These are phyloP conservation scores for Tillus elongatus DNA, from an alignment of 2,888 invertebrate genomes.

Conservation along the genomic window DNA sequence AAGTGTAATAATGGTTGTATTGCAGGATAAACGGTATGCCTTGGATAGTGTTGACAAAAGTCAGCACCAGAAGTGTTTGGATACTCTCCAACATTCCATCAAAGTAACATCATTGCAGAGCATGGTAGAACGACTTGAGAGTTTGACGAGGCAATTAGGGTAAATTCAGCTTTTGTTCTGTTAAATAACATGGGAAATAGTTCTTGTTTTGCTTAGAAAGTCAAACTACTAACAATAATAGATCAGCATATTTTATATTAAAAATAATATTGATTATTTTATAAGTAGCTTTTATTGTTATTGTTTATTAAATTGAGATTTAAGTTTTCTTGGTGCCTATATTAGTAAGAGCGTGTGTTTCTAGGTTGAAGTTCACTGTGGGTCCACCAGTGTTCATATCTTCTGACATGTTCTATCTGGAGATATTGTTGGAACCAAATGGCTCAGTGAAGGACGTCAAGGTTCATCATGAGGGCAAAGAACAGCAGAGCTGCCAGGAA, in stretches of 20 bases:
- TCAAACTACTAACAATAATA: too few species aligned
- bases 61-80: conserved; percentile 82
- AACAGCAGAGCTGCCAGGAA: conserved; percentile 81
- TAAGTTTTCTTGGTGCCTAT: too few species aligned
- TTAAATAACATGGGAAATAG: conserved; percentile 3
- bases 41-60: conserved; percentile 76
- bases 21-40: conserved; percentile 80
- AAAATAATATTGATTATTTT: too few species aligned
- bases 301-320: too few species aligned
- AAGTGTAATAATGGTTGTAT: conserved; percentile 16
- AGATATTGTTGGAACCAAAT: conserved; percentile 74
- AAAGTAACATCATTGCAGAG: conserved; percentile 87
- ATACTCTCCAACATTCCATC: conserved; percentile 86
- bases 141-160: conserved; percentile 82
- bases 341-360: conserved; percentile 15
- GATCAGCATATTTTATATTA: too few species aligned
- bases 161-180: conserved; percentile 33
- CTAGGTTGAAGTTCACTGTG: conserved; percentile 75
- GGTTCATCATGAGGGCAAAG: conserved; percentile 86
- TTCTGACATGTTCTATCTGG: conserved; percentile 93
- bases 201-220: too few species aligned
- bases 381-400: conserved; percentile 82
- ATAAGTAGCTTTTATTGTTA: too few species aligned
- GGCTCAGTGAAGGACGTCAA: conserved; percentile 84
- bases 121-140: conserved; percentile 84